A percentile compares a stretch with the other conserved stretches of the same genome.
phyloP scores from a whole-genome alignment of 2,888 invertebrate species.

The Gymnosoma rotundatum region DNA sequence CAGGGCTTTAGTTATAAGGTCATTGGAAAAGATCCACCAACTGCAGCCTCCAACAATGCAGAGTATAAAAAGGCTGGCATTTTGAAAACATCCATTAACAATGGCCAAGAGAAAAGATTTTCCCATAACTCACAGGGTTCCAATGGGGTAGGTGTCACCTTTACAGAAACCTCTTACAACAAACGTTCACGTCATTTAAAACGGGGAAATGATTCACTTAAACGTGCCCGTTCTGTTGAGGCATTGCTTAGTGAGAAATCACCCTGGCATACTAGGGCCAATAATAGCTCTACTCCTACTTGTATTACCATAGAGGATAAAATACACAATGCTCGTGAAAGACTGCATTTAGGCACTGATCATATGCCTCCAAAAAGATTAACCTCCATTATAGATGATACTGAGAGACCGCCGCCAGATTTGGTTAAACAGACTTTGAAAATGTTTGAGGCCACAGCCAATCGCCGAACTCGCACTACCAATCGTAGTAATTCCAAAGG shows the following conservation, averaged over 20 bases:
- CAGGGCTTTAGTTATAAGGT: conserved; percentile 21
- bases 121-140: conserved; percentile 59
- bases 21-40: conserved; percentile 15
- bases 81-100: conserved; percentile 54
- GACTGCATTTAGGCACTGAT: conserved; percentile 82
- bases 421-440: conserved; percentile 92
- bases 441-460: conserved; percentile 89
- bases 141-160: conserved; percentile 64
- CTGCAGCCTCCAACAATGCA: neutral
- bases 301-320: conserved; percentile 82
- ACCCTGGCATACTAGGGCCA: conserved; percentile 75
- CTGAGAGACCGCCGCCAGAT: conserved; percentile 93
- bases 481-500: conserved; percentile 81
- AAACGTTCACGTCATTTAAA: conserved; percentile 82
- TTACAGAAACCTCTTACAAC: conserved; percentile 55
- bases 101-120: conserved; percentile 57
- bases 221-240: conserved; percentile 93
- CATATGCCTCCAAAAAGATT: conserved; percentile 84
- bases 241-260: conserved; percentile 88
- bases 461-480: conserved; percentile 82
- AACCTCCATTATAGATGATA: conserved; percentile 86
- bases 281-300: conserved; percentile 32
- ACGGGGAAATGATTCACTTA: conserved; percentile 86
- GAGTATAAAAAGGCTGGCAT: conserved; percentile 58
- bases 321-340: conserved; percentile 81